Conservation (phyloP, 2,113 vertebrate genomes). For the Sebastes fasciatus region DNA sequence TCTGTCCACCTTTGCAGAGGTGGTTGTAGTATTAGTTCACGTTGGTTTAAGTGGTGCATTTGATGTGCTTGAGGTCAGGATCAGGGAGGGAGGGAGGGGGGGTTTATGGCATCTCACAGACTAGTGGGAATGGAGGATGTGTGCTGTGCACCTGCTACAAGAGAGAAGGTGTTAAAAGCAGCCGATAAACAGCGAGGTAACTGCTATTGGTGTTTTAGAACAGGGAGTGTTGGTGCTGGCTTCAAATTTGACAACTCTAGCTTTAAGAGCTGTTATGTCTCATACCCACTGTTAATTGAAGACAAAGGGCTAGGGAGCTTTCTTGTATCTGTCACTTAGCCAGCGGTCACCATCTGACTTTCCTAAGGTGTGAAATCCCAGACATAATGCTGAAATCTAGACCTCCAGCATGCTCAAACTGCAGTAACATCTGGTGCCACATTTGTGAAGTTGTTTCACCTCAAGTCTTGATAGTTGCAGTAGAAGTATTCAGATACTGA, state of each 20-base stretch:
- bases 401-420: not conserved
- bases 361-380: slow-evolving; percentile 8
- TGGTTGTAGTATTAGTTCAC: not conserved
- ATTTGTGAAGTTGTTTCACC: not conserved
- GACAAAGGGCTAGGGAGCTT: not conserved
- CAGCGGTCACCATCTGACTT: slow-evolving; percentile 1
- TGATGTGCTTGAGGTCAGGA: slow-evolving; percentile 20
- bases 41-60: slow-evolving; percentile 12
- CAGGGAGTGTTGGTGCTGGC: not conserved
- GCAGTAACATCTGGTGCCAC: not conserved
- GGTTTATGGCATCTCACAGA: slow-evolving; percentile 9
- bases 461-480: not conserved
- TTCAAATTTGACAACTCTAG: slow-evolving; percentile 14
- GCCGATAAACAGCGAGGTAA: slow-evolving; percentile 15
- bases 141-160: not conserved
- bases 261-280: slow-evolving; percentile 17
- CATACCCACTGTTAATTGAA: slow-evolving; percentile 22
- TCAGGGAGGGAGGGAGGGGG: not conserved
- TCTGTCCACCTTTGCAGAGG: not conserved
- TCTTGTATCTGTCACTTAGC: slow-evolving; percentile 13
- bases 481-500: not conserved
- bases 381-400: not conserved
- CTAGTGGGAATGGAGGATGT: slow-evolving; percentile 16
- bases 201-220: not conserved
- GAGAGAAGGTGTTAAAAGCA: slow-evolving; percentile 11